Conservation (phyloP, 2,113 vertebrate species). For the Sceloporus undulatus region DNA sequence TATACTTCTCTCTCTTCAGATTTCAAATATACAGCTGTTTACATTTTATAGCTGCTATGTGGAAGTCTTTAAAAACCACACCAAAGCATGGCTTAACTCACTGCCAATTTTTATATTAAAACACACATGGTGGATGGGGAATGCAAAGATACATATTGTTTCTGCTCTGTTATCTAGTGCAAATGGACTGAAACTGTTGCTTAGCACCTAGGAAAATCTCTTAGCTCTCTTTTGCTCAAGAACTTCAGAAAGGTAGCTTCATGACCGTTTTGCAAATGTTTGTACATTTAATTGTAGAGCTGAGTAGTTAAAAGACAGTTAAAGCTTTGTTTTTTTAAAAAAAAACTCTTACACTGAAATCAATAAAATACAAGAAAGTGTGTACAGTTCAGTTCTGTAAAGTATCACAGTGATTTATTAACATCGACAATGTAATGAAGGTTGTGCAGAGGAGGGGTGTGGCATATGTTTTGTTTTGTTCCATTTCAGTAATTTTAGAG, state of each 20-base stretch:
- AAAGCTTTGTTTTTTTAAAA: not conserved
- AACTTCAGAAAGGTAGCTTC: not conserved
- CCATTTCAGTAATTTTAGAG: too few relatives aligned
- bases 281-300: not conserved
- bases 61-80: not conserved
- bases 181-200: not conserved
- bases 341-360: not conserved
- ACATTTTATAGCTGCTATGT: not conserved
- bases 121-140: not conserved
- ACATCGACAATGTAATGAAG: slow-evolving; percentile 7
- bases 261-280: not conserved
- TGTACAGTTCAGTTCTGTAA: not conserved
- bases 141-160: not conserved
- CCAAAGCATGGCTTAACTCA: not conserved
- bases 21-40: not conserved
- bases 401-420: not conserved
- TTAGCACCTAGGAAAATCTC: slow-evolving; percentile 47
- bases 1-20: not conserved
- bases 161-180: not conserved
- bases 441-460: not conserved
- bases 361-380: slow-evolving; percentile 28
- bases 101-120: slow-evolving; percentile 9
- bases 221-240: too few relatives aligned
- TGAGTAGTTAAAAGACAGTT: not conserved
- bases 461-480: not conserved